Evolutionary conservation across 2,113 vertebrate species (phyloP).

Genomic region (Pelecanus crispus): DNA sequence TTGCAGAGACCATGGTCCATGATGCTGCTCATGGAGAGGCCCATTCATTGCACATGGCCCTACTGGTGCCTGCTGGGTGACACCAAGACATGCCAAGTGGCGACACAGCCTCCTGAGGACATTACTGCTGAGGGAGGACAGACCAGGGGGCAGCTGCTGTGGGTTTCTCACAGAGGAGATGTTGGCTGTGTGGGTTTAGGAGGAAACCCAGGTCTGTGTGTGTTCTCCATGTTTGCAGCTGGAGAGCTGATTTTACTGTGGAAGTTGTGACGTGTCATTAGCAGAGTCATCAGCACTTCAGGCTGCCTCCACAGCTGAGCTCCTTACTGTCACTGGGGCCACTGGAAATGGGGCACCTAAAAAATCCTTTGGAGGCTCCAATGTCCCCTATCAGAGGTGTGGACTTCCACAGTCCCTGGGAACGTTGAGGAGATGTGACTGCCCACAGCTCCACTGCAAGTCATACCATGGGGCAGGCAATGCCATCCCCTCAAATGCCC

Average conservation of each 20-base stretch:
- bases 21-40: not conserved
- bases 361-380: not conserved
- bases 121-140: not conserved
- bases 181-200: not conserved
- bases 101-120: not conserved
- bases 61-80: not conserved
- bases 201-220: not conserved
- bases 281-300: not conserved
- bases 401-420: not conserved
- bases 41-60: accelerated
- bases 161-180: not conserved
- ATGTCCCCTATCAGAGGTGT: accelerated
- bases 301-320: not conserved
- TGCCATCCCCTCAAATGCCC: accelerated
- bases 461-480: no score
- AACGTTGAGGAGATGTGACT: not conserved
- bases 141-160: accelerated
- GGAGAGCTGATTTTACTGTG: not conserved
- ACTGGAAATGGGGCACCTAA: not conserved
- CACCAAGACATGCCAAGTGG: not conserved
- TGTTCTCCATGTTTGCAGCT: accelerated
- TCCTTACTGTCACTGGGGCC: not conserved
- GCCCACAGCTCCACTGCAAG: not conserved
- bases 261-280: no score
- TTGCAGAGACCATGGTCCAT: accelerated